phyloP scores from a whole-genome alignment of 2,113 vertebrate species.

The Gymnarchus niloticus region DNA sequence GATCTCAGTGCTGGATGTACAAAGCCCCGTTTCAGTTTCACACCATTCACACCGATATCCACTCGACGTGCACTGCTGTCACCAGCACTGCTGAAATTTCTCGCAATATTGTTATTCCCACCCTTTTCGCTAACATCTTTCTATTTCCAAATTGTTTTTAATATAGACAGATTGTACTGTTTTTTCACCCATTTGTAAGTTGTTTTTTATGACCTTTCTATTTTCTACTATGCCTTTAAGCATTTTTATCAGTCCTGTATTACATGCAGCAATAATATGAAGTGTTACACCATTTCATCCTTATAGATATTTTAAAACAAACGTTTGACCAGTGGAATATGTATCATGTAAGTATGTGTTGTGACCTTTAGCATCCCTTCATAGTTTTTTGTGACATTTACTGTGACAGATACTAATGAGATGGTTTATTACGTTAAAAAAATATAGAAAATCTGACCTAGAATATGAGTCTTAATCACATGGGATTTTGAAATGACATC shows the following conservation, averaged over 20 bases:
- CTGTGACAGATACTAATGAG: neutral
- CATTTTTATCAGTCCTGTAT: constrained; percentile 10
- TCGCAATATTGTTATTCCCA: neutral
- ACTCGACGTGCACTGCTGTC: neutral
- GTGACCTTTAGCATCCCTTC: constrained; percentile 1
- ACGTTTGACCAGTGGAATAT: neutral
- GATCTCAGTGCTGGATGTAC: neutral
- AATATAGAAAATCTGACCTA: neutral
- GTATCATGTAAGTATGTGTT: constrained; percentile 1
- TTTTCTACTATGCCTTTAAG: constrained; percentile 8
- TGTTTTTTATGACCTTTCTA: constrained; percentile 4
- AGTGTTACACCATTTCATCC: neutral
- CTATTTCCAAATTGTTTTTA: constrained; percentile 11
- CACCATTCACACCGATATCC: neutral
- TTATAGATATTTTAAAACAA: constrained; percentile 10
- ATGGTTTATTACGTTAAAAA: neutral
- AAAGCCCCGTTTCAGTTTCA: no score
- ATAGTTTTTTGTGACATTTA: constrained; percentile 5
- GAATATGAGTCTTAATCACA: neutral
- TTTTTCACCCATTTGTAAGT: neutral
- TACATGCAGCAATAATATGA: constrained; percentile 16
- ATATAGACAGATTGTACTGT: neutral
- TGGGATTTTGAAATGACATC: neutral
- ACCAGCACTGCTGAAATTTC: neutral
- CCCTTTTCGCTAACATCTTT: neutral